Base-by-base conservation (phyloP, 2,113 vertebrate genomes). In the Nothoprocta perdicaria region DNA sequence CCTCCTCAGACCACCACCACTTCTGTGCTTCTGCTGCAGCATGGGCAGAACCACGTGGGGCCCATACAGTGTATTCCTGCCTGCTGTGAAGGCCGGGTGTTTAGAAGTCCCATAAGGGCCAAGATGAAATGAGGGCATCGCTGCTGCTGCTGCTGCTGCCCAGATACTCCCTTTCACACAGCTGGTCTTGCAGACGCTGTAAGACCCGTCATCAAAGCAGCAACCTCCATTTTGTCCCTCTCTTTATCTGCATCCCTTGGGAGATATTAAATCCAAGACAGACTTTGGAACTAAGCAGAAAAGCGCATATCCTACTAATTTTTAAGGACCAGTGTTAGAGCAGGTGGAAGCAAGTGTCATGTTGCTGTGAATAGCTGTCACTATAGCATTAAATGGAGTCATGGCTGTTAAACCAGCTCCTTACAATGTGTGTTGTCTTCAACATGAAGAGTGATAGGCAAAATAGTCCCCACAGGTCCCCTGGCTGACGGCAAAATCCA, bases 1-100 rank as follows among this genome's bases (percentile, higher is more conserved):
- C 55, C 52, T 0, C 79, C 48, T 82, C 33, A 38, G 63, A 45
- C 18, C 31, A 50, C 18, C 31, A 55, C 41, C 3, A 6, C 31
- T 63, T 81, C 46, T 81, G 23, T 40, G 50, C 46, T 88, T 72
- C 81, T 96, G n/a, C 79, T 88, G 35, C 69, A 72, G 40, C 90
- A 38, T 33, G 33, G 27, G 35, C 27, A 84, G 71, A 86, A n/a
- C 27, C 24, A 35, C 4, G 61, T 86, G 33, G 62, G 60, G 50
- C 17, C 55, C 6, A 22, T 27, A 5, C 15, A 48, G 53, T 41
- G 23, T 45, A 58, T 77, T 93, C 27, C 33, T 90, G 14, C 50
- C 73, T 58, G 2, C 0, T 65, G 68, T 65, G 63, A 58, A 69
- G 76, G 46, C 55, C 38, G 41, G 26, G 6, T 80, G 77, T 31